Evolutionary conservation across 2,888 invertebrate species (phyloP), one percentile per base, ranked within the genome.

Genomic region (Marronus borbonicus): DNA sequence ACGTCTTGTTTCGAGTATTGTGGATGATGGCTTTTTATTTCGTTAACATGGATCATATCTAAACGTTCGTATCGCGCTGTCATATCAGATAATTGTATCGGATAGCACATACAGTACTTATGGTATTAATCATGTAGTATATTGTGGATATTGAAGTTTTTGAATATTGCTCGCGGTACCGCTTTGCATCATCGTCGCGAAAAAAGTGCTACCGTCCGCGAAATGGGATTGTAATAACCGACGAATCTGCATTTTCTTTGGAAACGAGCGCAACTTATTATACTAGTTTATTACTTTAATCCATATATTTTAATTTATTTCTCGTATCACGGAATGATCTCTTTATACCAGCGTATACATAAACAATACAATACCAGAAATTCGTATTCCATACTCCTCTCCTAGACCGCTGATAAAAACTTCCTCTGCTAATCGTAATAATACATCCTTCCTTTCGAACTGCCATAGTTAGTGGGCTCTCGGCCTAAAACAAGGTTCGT

Each of bases 381-480:
- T 58, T 72, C 55, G 31, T 28, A 72, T 72, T 20, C 72, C 24
- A 58, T 58, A 60, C 60, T 72, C 58, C 58, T 72, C 58, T 55
- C 55, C 50, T 20, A 58, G 72, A 72, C 72, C 72, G 49, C 77
- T 79, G 81, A 81, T 81, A 81, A 80, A 80, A 77, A 79, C 81
- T 80, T 81, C 81, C 81, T 80, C 80, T 81, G 44, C 76, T 81
- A 81, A 81, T 81, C 81, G 72, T 78, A 76, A 58, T 78, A 77
- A 79, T 80, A 80, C 81, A 81, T 81, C 81, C 81, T 81, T 76
- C 78, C 77, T 80, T 78, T 58, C 17, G 36, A 72, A 72, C 72
- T 17, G 72, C 52, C 58, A 70, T 36, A 65, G 39, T 31, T 65
- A 36, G n/a, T 20, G 1, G 28, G 2, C 60, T 20, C 20, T 28